Percentiles rank a stretch among this genome's conserved stretches.
phyloP scores from a whole-genome alignment of 2,888 invertebrate species.

The Archips crataeganus region DNA sequence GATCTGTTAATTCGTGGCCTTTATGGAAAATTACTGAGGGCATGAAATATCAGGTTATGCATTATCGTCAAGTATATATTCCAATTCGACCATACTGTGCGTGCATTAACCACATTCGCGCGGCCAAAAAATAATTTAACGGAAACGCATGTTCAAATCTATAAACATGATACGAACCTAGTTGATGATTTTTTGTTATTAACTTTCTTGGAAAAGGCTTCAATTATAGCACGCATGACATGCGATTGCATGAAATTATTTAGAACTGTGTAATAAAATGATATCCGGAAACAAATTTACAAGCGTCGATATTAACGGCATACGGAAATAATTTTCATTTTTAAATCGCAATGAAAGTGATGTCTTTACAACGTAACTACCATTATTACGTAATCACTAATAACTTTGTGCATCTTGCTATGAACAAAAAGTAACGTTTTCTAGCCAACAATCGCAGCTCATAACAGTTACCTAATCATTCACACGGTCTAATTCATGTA shows the following conservation, averaged over 20 bases:
- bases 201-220: conserved; percentile 16
- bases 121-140: neutral
- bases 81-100: no score
- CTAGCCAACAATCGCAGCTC: conserved; percentile 48
- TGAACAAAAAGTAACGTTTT: conserved; percentile 50
- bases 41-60: no score
- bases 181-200: neutral
- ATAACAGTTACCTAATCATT: conserved; percentile 66
- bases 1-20: no score
- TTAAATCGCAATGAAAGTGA: conserved; percentile 12
- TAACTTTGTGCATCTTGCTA: conserved; percentile 20
- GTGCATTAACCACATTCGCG: no score
- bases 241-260: conserved; percentile 40
- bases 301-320: neutral
- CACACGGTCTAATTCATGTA: conserved; percentile 63
- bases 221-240: conserved; percentile 3
- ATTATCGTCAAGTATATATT: no score
- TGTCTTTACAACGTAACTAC: conserved; percentile 16
- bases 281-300: conserved; percentile 27
- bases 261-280: conserved; percentile 21
- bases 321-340: conserved; percentile 21
- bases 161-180: neutral
- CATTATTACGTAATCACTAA: conserved; percentile 20
- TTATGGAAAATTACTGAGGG: no score
- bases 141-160: neutral